Conservation (phyloP, 2,888 invertebrate genomes). For the Ophion slaviceki region DNA sequence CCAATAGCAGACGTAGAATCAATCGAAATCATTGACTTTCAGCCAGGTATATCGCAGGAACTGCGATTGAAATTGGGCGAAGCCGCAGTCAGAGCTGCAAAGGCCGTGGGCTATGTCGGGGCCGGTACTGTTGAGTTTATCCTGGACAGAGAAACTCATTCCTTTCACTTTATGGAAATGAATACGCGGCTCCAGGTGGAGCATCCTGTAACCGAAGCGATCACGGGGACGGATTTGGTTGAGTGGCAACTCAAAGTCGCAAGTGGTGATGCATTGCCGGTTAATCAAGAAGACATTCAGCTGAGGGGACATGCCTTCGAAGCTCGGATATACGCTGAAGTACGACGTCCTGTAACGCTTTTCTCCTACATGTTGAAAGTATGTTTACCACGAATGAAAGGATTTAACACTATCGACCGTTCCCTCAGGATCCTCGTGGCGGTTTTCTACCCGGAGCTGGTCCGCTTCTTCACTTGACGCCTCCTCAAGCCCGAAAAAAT, state of each 20-base stretch:
- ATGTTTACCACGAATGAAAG: not conserved
- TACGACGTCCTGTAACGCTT: slow-evolving; percentile 61
- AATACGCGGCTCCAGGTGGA: slow-evolving; percentile 98
- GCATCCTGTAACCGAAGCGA: slow-evolving; percentile 99
- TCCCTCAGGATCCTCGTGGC: slow-evolving; percentile 86
- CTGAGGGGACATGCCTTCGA: slow-evolving; percentile 96
- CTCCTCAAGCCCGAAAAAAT: slow-evolving; percentile 87
- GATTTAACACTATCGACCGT: not conserved
- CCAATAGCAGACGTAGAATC: not conserved
- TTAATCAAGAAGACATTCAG: slow-evolving; percentile 91
- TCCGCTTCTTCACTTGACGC: slow-evolving; percentile 89
- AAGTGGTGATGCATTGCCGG: slow-evolving; percentile 93
- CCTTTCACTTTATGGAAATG: slow-evolving; percentile 99
- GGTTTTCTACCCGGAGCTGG: slow-evolving; percentile 98
- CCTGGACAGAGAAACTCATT: slow-evolving; percentile 92
- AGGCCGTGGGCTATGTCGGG: slow-evolving; percentile 98
- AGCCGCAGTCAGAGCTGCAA: slow-evolving; percentile 96
- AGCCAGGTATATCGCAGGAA: slow-evolving; percentile 93
- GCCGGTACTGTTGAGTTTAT: slow-evolving; percentile 99
- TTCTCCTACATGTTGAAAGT: not conserved
- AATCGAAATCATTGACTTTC: slow-evolving; percentile 46
- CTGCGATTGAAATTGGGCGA: slow-evolving; percentile 91
- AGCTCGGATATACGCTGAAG: slow-evolving; percentile 97
- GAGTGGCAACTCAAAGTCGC: slow-evolving; percentile 99
- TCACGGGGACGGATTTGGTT: slow-evolving; percentile 97